phyloP scores from a whole-genome alignment of 2,888 invertebrate species.

The Flexamia atlantica region DNA sequence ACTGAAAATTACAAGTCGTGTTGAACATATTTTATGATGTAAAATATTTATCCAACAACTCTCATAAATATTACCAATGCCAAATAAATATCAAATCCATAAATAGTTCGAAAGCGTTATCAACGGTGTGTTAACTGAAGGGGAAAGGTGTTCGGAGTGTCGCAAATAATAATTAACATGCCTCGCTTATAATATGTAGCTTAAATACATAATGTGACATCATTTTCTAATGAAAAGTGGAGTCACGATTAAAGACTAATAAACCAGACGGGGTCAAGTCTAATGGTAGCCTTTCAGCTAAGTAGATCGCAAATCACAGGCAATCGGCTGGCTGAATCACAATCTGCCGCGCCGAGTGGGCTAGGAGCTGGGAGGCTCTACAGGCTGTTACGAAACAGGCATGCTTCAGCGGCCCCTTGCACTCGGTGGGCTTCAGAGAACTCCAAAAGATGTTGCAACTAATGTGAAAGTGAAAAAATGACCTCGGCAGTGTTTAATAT shows the following conservation, averaged over 20 bases:
- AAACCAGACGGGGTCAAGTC: not conserved
- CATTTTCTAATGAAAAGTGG: not conserved
- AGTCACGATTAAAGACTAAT: constrained; percentile 35
- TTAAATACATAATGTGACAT: constrained; percentile 27
- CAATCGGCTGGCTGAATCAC: constrained; percentile 26
- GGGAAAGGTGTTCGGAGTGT: not conserved
- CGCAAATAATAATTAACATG: not conserved
- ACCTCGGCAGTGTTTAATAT: no score
- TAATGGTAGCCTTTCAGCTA: constrained; percentile 39
- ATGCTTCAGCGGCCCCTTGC: no score
- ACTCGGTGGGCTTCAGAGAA: no score
- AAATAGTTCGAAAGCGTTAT: not conserved
- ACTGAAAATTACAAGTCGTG: no score
- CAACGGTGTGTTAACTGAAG: not conserved
- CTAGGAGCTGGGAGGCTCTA: not conserved
- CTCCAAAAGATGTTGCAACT: no score
- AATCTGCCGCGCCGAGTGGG: constrained; percentile 16
- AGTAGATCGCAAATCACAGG: constrained; percentile 32
- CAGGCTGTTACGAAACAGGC: not conserved
- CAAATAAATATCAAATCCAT: no score
- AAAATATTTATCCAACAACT: no score
- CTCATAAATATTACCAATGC: no score
- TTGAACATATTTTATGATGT: no score
- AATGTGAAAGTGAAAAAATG: no score
- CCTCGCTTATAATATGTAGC: not conserved